Base-by-base conservation (phyloP, 2,797 vertebrate species). In the Cichlasoma orientale region DNA sequence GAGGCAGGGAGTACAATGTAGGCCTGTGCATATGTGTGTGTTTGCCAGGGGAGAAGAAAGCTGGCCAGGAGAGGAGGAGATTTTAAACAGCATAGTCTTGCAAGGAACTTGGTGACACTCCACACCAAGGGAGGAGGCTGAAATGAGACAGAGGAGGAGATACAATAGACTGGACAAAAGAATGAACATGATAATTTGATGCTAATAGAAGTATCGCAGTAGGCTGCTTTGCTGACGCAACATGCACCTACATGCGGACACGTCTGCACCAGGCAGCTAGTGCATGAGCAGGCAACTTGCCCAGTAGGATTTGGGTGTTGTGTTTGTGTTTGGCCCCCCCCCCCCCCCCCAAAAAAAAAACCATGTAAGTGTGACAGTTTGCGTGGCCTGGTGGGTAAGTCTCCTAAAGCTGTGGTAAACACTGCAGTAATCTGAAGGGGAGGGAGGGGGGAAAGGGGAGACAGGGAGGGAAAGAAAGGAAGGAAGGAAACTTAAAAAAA, bases 351-450 rank as follows among this genome's bases (percentile, higher is more conserved):
- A 27, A 27, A 27, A 27, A 29, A 29, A 29, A 33, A 33, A 36
- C 9, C 36, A 33, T 36, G 36, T 11, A 36, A 36, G 85, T 89
- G 82, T 93, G 92, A 94, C 90, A 92, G 92, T 88, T 92, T 90
- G 89, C 87, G 83, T 91, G 90, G 91, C 91, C 90, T 87, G 75
- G 88, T 90, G 91, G 92, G 91, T 94, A 94, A 94, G 93, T 93
- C 91, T 94, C 81, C 92, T 86, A 93, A 93, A 94, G 91, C 92
- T 91, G 88, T 83, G 80, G 84, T 93, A 92, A 93, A 93, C 91
- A 93, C 90, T 85, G 92, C 92, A 89, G 92, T 93, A 94, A 94
- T 92, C 91, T 92, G 90, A 80, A 85, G 82, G 85, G 84, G 31
- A 23, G 78, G 78, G 27, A 7, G 36, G 77, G 77, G 53, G 74